Evolutionary conservation across 2,113 vertebrate species (phyloP), one percentile per base, ranked within the genome.

Genomic region (Cinclus cinclus): DNA sequence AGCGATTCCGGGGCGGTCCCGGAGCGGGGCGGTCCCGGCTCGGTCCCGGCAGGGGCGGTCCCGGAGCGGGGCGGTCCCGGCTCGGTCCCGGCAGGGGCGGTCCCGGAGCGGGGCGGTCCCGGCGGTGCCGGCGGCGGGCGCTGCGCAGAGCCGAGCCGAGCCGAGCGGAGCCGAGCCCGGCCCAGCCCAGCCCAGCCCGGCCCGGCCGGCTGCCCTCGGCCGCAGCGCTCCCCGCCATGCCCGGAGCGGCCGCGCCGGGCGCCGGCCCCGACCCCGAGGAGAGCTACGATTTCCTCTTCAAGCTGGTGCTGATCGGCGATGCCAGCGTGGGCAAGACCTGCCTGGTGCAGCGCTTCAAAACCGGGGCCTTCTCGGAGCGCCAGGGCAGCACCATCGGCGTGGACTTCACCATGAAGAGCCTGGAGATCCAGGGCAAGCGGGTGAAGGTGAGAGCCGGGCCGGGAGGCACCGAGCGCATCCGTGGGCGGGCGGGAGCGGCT

Each of bases 331-430:
- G 98, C 58, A 99, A 99, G 96, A 99, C 98, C 50, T 98, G 98
- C 92, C 98, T 99, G 70, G 98, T 98, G 50, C 98, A 98, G 98
- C 98, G 98, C 47, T 99, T 99, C 97, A 98, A 99, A 77, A 98
- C 97, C 9, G 98, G 98, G 25, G 96, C 96, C 74, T 99, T 99
- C 95, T 96, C 98, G 53, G 98, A 98, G 95, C 97, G 98, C 39
- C 98, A 99, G 69, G 98, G 98, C 55, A 99, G 97, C 96, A 99
- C 98, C 55, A 99, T 99, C 90, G 98, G 98, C 50, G 98, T 99
- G 81, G 98, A 99, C 95, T 99, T 99, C 94, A 98, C 98, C 83
- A 98, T 99, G 98, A 99, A 98, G 97, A 98, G 98, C 65, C 94
- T 98, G 95, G 98, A 98, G 49, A 98, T 98, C 67, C 98, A 98